Base-by-base conservation (phyloP, 2,113 vertebrate species). In the Glaucomys volans region DNA sequence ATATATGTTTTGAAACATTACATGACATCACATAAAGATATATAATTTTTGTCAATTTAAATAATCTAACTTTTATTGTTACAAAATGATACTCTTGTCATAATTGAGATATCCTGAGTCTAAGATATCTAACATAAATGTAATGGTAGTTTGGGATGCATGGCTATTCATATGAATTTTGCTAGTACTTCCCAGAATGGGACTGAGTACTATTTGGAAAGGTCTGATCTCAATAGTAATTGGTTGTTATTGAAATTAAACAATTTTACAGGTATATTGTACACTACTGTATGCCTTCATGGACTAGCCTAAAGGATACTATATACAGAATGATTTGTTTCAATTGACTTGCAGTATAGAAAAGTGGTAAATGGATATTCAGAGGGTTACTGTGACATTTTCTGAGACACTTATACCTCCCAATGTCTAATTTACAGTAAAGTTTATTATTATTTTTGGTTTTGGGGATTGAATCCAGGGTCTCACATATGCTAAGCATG, bases 361-460 rank as follows among this genome's bases (percentile, higher is more conserved):
- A 54, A 71, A 94, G 69, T 93, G 94, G 79, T 82, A 90, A 90
- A 97, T 76, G n/a, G 37, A 97, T 89, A 66, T 77, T 69, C 30
- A 66, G 59, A 71, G 17, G 11, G 72, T 91, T 59, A 57, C 28
- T 77, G 11, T 74, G 37, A 72, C n/a, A 90, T 91, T 85, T n/a
- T 66, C n/a, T 92, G 35, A 82, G 80, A 93, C 32, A 83, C 64
- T 96, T 76, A 4, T 1, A 42, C 12, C 4, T 87, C 72, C 12
- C 26, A 82, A 30, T 79, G 37, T 87, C 90, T 95, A 90, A 67
- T 87, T 92, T 67, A 59, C 20, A 22, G 12, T 52, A 40, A 66
- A 72, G 42, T 89, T 92, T 75, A 26, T 62, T 40, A 18, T 87
- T 44, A 22, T 32, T 44, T 57, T 50, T 85, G 8, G 44, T 16